Percentiles rank a stretch among this genome's conserved stretches.
These are phyloP conservation scores for Spodoptera frugiperda DNA, from an alignment of 1,140 invertebrate genomes.

Conservation along the genomic window DNA sequence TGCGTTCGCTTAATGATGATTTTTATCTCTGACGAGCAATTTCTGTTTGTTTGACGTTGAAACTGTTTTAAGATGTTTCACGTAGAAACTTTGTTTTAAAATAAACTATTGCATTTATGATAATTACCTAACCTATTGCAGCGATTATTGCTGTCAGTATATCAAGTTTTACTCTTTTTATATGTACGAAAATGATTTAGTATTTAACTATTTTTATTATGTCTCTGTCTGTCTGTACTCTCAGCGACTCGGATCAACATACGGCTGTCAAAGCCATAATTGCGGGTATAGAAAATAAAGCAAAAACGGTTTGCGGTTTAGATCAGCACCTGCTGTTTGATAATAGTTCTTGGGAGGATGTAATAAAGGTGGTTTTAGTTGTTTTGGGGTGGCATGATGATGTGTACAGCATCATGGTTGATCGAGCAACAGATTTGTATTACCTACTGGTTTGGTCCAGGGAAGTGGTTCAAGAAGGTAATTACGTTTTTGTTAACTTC, in stretches of 20 bases:
- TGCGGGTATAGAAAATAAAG: conserved; percentile 79
- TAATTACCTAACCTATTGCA: conserved; percentile 5
- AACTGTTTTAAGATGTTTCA: conserved; percentile 33
- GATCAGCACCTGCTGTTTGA: conserved; percentile 18
- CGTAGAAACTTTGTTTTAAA: not conserved
- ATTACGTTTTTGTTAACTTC: conserved; percentile 65
- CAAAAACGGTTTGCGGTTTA: conserved; percentile 63
- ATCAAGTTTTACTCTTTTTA: not conserved
- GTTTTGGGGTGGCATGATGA: conserved; percentile 53
- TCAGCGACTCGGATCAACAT: conserved; percentile 44
- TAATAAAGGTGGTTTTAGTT: conserved; percentile 48
- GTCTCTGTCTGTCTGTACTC: conserved; percentile 64
- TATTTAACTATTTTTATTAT: conserved; percentile 38
- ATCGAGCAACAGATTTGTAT: conserved; percentile 79
- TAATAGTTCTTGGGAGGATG: conserved; percentile 56
- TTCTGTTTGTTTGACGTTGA: conserved; percentile 37
- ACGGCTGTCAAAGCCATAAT: conserved; percentile 84
- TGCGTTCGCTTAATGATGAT: conserved; percentile 48
- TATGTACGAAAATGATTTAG: not conserved
- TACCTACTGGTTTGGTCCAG: conserved; percentile 66
- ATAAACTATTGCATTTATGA: conserved; percentile 7
- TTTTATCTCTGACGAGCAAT: conserved; percentile 47
- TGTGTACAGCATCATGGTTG: conserved; percentile 72
- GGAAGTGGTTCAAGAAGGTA: conserved; percentile 65
- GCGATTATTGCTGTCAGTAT: not conserved